Percentiles rank a stretch among this genome's conserved stretches.
phyloP scores from a whole-genome alignment of 1,140 invertebrate species.

The Proales similis region DNA sequence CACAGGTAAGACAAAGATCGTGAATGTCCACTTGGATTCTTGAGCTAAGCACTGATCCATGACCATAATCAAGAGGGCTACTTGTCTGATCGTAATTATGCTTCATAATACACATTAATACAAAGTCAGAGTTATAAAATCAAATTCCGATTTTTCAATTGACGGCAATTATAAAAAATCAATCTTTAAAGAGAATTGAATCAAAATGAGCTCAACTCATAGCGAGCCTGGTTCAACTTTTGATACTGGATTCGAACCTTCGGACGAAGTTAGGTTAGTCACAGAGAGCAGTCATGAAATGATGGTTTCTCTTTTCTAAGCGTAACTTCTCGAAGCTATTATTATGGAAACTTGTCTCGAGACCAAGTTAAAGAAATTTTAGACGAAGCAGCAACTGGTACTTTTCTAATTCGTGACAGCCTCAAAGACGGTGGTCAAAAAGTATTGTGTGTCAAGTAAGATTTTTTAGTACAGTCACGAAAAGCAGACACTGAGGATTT shows the following conservation, averaged over 20 bases:
- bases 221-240: no score
- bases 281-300: background rate
- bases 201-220: no score
- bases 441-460: constrained; percentile 37
- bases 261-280: constrained; percentile 23
- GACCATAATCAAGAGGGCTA: no score
- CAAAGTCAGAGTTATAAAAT: no score
- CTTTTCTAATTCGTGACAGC: constrained; percentile 33
- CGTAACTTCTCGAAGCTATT: constrained; percentile 5
- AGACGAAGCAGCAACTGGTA: constrained; percentile 15
- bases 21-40: no score
- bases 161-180: no score
- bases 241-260: constrained; percentile 26
- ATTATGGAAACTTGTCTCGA: constrained; percentile 24
- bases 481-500: background rate
- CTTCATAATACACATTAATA: no score
- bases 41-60: no score
- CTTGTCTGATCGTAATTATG: no score
- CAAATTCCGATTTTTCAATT: no score
- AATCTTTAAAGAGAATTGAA: no score
- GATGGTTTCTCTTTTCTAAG: background rate
- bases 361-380: constrained; percentile 13
- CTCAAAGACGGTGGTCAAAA: constrained; percentile 29
- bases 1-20: no score
- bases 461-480: background rate